These are phyloP conservation scores for Ramphastos sulfuratus DNA, from an alignment of 2,113 vertebrate genomes.

Conservation along the genomic window DNA sequence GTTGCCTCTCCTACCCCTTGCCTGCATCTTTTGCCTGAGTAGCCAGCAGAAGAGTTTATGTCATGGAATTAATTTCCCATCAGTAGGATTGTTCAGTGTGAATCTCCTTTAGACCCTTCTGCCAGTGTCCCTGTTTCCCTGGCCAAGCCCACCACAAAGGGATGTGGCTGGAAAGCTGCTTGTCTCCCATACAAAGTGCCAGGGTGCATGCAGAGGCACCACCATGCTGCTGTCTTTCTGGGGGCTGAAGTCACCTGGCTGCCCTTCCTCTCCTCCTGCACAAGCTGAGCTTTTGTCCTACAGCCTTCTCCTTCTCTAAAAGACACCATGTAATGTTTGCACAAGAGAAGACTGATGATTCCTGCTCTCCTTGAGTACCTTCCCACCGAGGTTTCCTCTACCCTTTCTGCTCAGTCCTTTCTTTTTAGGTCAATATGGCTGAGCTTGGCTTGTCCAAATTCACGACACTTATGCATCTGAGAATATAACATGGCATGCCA, in stretches of 20 bases:
- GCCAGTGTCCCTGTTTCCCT: neutral
- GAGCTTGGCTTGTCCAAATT: neutral
- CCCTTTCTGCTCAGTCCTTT: neutral
- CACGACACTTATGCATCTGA: neutral
- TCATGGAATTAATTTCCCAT: neutral
- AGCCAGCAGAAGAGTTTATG: neutral
- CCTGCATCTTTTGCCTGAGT: neutral
- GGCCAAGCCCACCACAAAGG: neutral
- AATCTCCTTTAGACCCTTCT: neutral
- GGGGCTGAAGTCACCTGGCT: neutral
- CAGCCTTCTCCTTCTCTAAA: neutral
- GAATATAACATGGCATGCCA: neutral
- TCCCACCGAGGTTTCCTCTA: neutral
- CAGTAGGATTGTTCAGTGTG: neutral
- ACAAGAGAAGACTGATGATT: neutral
- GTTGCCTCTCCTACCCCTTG: neutral
- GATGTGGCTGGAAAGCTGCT: neutral
- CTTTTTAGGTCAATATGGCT: neutral
- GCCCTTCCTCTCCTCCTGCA: neutral
- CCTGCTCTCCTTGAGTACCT: neutral
- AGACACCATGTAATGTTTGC: neutral
- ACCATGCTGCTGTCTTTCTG: neutral
- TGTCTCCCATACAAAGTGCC: neutral
- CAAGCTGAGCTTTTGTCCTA: too few species aligned
- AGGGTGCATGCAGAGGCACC: neutral